Conservation (phyloP, 2,113 vertebrate genomes). For the Gopherus flavomarginatus region DNA sequence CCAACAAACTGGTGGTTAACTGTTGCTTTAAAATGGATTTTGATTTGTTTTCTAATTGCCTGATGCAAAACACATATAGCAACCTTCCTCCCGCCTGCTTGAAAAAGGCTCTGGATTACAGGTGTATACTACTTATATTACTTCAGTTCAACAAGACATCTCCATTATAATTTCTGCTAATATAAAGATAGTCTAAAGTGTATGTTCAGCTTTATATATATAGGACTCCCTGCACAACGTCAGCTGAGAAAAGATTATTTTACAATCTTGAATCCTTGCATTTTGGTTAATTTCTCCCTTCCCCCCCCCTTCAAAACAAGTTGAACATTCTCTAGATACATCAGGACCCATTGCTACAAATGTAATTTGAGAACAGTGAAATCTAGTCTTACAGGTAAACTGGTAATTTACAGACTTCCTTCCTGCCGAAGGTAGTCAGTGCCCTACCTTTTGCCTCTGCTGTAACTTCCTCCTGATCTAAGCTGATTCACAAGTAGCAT, state of each 20-base stretch:
- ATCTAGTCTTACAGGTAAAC: constrained; percentile 20
- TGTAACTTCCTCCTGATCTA: neutral
- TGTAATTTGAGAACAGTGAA: constrained; percentile 22
- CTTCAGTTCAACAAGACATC: neutral
- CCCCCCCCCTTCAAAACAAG: neutral
- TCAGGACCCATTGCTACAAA: neutral
- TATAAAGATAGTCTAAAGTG: constrained; percentile 16
- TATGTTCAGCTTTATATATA: neutral
- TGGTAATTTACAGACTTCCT: neutral
- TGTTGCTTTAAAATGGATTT: constrained; percentile 30
- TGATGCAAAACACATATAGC: neutral
- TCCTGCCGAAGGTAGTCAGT: neutral
- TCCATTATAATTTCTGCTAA: constrained; percentile 17
- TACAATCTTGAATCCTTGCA: constrained; percentile 3
- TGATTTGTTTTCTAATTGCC: constrained; percentile 1
- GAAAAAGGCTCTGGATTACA: constrained; percentile 1
- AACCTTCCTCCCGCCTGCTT: constrained; percentile 1
- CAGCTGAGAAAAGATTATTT: constrained; percentile 13
- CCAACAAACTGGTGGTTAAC: fast-evolving
- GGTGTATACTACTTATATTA: neutral
- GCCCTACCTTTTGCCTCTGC: neutral
- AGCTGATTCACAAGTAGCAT: neutral
- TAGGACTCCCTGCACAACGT: constrained; percentile 23
- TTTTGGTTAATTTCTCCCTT: constrained; percentile 7
- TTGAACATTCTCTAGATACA: neutral